Evolutionary conservation across 2,797 vertebrate genomes (phyloP), one percentile per base, ranked within the genome.

Genomic region (Coregonus sp.): DNA sequence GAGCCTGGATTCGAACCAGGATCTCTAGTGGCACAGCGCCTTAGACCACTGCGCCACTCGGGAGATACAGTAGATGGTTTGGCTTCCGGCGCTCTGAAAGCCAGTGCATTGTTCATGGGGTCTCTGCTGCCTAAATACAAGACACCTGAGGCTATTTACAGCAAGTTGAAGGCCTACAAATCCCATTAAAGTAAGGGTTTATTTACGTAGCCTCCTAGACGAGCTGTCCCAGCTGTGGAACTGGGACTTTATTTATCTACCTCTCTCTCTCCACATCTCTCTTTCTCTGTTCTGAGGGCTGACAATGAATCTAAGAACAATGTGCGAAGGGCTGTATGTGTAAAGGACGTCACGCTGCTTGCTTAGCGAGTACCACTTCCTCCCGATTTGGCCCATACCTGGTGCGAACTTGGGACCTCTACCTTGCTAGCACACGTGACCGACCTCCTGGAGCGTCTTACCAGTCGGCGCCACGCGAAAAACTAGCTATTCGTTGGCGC

Each of bases 111-210:
- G 35, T 69, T 37, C 11, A 50, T 56, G 76, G 52, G 68, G 68
- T 47, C 40, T 67, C 56, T 81, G 52, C 40, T 76, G 65, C 75
- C 74, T 78, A 71, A 77, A 80, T 76, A 63, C 78, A 70, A 0
- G 1, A 33, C 70, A 75, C 73, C 65, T 85, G 69, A 81, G 77
- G 69, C 70, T 79, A 79, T 81, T 80, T 74, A 75, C 63, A 81
- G 78, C 9, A 77, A 73, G 70, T 71, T n/a, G 15, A 69, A 82
- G 68, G 47, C 67, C 61, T 76, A 54, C 20, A 83, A 80, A 87
- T 82, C 74, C 69, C 16, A 79, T 65, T 84, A 82, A 79, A 83
- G 76, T 75, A 68, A n/a, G 54, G 71, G 29, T 80, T 50, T 84
- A 80, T 87, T 82, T 78, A 77, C 77, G 73, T 71, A 29, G 73